Evolutionary conservation across 2,888 invertebrate genomes (phyloP).

Genomic region (Amorpha juglandis): DNA sequence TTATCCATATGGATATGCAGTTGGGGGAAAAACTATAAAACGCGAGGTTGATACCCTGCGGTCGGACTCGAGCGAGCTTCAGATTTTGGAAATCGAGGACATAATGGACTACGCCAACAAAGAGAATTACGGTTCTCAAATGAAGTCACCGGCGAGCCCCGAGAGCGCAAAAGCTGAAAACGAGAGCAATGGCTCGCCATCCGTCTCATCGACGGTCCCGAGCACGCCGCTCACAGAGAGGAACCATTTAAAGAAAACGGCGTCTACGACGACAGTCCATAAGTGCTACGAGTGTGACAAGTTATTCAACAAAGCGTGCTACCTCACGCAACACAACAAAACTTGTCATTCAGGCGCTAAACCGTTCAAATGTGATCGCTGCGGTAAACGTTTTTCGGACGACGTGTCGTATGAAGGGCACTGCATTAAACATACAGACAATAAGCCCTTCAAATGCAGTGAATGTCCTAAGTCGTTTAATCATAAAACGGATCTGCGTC

Average conservation of each 20-base stretch:
- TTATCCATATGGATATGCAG: constrained; percentile 69
- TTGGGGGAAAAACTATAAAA: constrained; percentile 75
- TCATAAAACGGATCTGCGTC: constrained; percentile 94
- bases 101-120: constrained; percentile 82
- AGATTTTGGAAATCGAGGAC: constrained; percentile 77
- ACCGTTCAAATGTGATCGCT: constrained; percentile 92
- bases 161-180: constrained; percentile 75
- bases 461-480: constrained; percentile 95
- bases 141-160: constrained; percentile 80
- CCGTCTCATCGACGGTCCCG: constrained; percentile 71
- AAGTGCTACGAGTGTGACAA: constrained; percentile 94
- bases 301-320: constrained; percentile 93
- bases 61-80: constrained; percentile 65
- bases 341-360: constrained; percentile 94
- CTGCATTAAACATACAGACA: constrained; percentile 89
- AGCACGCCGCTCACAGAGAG: constrained; percentile 74
- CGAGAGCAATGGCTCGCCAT: constrained; percentile 66
- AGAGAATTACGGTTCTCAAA: constrained; percentile 76
- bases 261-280: constrained; percentile 69
- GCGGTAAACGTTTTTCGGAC: constrained; percentile 92
- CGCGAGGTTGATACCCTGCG: constrained; percentile 62
- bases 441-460: constrained; percentile 94
- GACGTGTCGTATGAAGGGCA: constrained; percentile 90
- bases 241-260: constrained; percentile 66
- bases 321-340: constrained; percentile 95